Conservation (phyloP, 2,797 vertebrate species). For the Crenuchus spilurus region DNA sequence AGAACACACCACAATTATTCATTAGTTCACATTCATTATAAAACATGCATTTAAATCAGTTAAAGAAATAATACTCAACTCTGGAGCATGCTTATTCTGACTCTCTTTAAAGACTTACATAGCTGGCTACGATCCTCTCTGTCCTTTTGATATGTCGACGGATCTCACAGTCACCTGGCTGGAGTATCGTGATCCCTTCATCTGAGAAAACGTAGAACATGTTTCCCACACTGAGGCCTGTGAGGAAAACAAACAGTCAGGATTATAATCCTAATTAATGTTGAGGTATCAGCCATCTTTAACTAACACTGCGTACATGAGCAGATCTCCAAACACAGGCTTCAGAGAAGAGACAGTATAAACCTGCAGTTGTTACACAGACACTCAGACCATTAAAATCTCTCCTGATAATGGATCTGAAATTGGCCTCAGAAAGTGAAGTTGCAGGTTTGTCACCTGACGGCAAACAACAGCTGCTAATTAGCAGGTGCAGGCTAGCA, state of each 20-base stretch:
- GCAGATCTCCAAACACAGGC: neutral
- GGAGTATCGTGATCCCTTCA: slow-evolving; percentile 88
- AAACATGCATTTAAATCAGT: no score
- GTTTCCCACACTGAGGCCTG: slow-evolving; percentile 85
- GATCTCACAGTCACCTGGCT: slow-evolving; percentile 92
- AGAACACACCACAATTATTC: no score
- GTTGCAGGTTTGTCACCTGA: slow-evolving; percentile 29
- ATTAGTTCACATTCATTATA: no score
- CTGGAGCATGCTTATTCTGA: no score
- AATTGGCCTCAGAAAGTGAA: slow-evolving; percentile 36
- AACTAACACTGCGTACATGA: neutral
- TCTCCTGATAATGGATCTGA: slow-evolving; percentile 1
- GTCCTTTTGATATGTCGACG: slow-evolving; percentile 84
- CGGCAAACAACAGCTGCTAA: slow-evolving; percentile 40
- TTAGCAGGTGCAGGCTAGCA: slow-evolving; percentile 16
- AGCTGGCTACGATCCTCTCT: slow-evolving; percentile 88
- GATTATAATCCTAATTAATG: neutral
- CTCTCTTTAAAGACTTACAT: slow-evolving; percentile 86
- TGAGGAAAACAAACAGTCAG: neutral
- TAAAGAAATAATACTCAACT: no score
- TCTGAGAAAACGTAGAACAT: slow-evolving; percentile 97
- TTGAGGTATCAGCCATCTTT: neutral
- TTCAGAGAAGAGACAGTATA: neutral
- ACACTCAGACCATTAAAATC: slow-evolving; percentile 12
- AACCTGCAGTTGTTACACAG: slow-evolving; percentile 6